phyloP scores from a whole-genome alignment of 2,113 vertebrate genomes.

The Pelobates fuscus region DNA sequence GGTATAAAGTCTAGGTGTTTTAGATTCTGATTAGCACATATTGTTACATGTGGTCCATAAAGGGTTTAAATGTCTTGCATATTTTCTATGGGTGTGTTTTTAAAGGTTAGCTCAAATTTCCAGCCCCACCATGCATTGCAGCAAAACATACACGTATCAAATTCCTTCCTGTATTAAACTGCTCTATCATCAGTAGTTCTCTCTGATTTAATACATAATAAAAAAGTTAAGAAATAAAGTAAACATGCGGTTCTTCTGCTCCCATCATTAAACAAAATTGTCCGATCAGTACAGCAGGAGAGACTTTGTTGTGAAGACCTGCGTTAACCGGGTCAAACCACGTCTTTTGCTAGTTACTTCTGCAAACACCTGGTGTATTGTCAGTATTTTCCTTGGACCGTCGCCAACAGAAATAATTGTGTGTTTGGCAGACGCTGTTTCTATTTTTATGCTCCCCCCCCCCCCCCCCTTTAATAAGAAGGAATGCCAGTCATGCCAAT shows the following conservation, averaged over 20 bases:
- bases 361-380: conserved; percentile 38
- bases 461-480: conserved; percentile 27
- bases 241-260: neutral
- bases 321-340: conserved; percentile 1
- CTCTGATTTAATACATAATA: neutral
- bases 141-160: neutral
- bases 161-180: neutral
- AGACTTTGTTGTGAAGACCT: conserved; percentile 1
- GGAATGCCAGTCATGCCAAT: conserved; percentile 19
- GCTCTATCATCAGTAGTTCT: neutral
- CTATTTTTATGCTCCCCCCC: conserved; percentile 16
- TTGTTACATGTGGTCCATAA: no score
- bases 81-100: neutral
- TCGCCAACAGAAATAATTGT: conserved; percentile 12
- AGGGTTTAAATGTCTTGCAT: no score
- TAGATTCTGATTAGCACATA: no score
- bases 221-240: neutral
- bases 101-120: neutral
- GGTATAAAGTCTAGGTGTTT: no score
- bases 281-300: neutral
- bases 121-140: neutral
- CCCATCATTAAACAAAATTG: neutral
- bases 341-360: conserved; percentile 11
- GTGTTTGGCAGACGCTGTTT: conserved; percentile 38
- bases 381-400: conserved; percentile 2